Evolutionary conservation across 2,113 vertebrate genomes (phyloP), one percentile per base, ranked within the genome.

Genomic region (Vireo altiloquus): DNA sequence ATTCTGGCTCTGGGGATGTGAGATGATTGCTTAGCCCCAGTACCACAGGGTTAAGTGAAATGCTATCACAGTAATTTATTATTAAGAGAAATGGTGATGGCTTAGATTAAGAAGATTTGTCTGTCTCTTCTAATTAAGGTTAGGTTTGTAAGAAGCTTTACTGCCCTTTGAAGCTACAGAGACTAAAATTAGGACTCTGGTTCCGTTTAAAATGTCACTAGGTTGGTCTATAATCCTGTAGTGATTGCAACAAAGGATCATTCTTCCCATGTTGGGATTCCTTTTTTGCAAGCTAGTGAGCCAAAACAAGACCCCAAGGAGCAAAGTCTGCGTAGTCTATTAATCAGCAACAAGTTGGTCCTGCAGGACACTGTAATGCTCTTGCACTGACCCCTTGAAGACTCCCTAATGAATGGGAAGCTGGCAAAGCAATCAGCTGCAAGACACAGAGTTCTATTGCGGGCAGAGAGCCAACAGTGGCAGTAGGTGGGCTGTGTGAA

Each of bases 61-160:
- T 81, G 72, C 71, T 92, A 92, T 87, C 94, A 84, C 71, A 94
- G 94, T 94, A 94, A 97, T 94, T 92, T 93, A 83, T 94, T 93
- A 87, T 79, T 71, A 95, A 94, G 87, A 94, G 84, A 96, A 95
- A 96, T 2, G 5, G 82, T 65, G 87, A 89, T 77, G 96, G 87
- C 95, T 97, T 97, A 96, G 92, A 92, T 94, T 91, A 97, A 97
- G 97, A 90, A 96, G 97, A 92, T 97, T 97, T 97, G 64, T 90
- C 75, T 95, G 97, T 91, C 95, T 91, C 70, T 97, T 96, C 87
- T 90, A 96, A 96, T 97, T 96, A 95, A 94, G 78, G 69, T 86
- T 94, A 94, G 91, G 60, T 80, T 93, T 76, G 69, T 97, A 96
- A 96, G 97, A 88, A 95, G 95, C 95, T 97, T 97, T 96, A 74